Conservation (phyloP, 1,140 invertebrate species). For the Microplitis demolitor region DNA sequence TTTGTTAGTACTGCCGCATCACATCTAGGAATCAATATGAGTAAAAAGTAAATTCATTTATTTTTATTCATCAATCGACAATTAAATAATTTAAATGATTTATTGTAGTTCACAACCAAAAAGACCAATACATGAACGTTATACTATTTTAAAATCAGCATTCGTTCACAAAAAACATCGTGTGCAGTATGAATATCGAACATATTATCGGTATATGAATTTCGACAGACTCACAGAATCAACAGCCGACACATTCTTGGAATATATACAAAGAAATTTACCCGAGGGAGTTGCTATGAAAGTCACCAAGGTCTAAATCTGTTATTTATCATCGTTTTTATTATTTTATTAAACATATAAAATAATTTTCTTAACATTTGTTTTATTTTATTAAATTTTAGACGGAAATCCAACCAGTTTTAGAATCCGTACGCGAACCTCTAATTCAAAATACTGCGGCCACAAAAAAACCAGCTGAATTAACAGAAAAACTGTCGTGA, state of each 20-base stretch:
- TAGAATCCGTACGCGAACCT: too few species aligned
- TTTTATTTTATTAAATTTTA: not conserved
- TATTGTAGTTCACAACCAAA: slow-evolving; percentile 47
- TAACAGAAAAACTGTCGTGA: slow-evolving; percentile 16
- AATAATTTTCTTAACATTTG: not conserved
- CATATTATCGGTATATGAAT: slow-evolving; percentile 86
- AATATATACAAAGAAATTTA: slow-evolving; percentile 95
- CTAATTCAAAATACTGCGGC: not conserved
- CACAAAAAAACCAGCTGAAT: not conserved
- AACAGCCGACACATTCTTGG: slow-evolving; percentile 93
- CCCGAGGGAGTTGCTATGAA: slow-evolving; percentile 97
- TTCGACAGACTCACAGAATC: slow-evolving; percentile 88
- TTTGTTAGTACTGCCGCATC: slow-evolving; percentile 81
- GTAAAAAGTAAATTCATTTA: slow-evolving; percentile 68
- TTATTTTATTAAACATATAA: not conserved
- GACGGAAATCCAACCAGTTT: too few species aligned
- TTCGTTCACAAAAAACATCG: slow-evolving; percentile 93
- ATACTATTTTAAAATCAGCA: slow-evolving; percentile 84
- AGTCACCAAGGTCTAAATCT: slow-evolving; percentile 76
- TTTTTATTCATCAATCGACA: not conserved
- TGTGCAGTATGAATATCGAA: slow-evolving; percentile 95
- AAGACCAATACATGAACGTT: slow-evolving; percentile 76
- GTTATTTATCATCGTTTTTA: slow-evolving; percentile 24
- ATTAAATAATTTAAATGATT: slow-evolving; percentile 20
- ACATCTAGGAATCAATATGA: slow-evolving; percentile 78